Evolutionary conservation across 2,888 invertebrate genomes (phyloP).

Genomic region (Luffia ferchaultella): DNA sequence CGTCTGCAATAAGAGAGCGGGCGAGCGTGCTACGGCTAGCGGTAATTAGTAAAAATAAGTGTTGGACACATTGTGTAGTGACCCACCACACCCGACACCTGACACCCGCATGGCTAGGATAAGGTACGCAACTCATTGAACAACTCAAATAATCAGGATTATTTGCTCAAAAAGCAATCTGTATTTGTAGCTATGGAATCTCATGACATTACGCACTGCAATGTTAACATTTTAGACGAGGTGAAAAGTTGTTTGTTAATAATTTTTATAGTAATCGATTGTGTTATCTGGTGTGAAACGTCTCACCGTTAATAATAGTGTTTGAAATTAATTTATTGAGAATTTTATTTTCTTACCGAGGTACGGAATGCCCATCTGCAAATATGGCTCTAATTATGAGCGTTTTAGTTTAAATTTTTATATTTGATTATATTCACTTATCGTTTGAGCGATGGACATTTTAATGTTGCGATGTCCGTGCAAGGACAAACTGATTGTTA

Average conservation of each 20-base stretch:
- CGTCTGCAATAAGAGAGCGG: slow-evolving; percentile 34
- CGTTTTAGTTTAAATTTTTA: not conserved
- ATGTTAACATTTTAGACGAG: slow-evolving; percentile 42
- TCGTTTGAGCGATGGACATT: too few species aligned
- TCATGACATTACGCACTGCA: slow-evolving; percentile 55
- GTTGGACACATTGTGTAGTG: too few species aligned
- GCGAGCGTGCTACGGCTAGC: slow-evolving; percentile 33
- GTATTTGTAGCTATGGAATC: slow-evolving; percentile 57
- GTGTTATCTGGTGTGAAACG: slow-evolving; percentile 60
- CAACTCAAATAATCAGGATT: slow-evolving; percentile 32
- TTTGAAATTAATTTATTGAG: slow-evolving; percentile 65
- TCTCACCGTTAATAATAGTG: slow-evolving; percentile 59
- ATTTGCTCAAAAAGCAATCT: slow-evolving; percentile 63
- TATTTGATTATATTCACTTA: too few species aligned
- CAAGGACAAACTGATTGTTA: not conserved
- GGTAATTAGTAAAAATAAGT: too few species aligned
- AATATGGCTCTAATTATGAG: slow-evolving; percentile 38
- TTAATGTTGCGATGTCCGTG: not conserved
- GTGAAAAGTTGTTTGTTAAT: slow-evolving; percentile 63
- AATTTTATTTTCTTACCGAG: slow-evolving; percentile 64
- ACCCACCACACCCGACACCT: slow-evolving; percentile 43
- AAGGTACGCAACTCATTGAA: slow-evolving; percentile 24
- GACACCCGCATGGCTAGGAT: slow-evolving; percentile 39
- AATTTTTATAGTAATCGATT: slow-evolving; percentile 63
- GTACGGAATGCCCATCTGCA: slow-evolving; percentile 60